phyloP scores from a whole-genome alignment of 2,888 invertebrate genomes.

The Sepioteuthis lessoniana region DNA sequence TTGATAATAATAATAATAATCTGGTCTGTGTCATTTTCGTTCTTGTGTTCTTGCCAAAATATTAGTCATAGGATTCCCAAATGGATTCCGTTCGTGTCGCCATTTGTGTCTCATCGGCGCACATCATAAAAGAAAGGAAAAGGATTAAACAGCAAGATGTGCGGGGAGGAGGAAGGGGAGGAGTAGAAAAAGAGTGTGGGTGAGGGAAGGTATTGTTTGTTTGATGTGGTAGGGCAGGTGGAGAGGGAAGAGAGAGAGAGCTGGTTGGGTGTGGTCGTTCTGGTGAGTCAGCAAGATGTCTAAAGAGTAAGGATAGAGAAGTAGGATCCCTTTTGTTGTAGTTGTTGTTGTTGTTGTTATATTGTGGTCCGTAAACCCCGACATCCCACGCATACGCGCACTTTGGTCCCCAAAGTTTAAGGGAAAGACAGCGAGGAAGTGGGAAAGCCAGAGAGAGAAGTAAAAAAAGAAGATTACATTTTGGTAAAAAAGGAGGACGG shows the following conservation, averaged over 20 bases:
- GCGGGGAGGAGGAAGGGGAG: background rate
- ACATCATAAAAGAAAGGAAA: background rate
- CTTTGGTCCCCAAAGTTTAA: background rate
- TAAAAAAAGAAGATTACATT: background rate
- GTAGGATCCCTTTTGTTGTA: background rate
- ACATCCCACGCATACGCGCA: background rate
- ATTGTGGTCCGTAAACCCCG: background rate
- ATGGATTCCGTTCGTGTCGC: background rate
- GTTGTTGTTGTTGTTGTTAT: background rate
- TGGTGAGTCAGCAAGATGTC: conserved; percentile 17
- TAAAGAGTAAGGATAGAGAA: background rate
- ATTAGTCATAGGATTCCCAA: conserved; percentile 4
- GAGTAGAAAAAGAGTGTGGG: background rate
- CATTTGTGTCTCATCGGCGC: conserved; percentile 18
- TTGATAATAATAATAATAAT: no score
- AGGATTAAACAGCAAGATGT: no score
- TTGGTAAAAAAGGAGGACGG: background rate
- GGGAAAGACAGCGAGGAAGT: background rate
- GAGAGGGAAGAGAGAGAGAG: background rate
- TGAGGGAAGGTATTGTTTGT: background rate
- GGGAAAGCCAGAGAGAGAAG: background rate
- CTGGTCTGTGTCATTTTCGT: background rate
- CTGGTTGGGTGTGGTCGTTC: background rate
- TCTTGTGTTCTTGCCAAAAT: background rate
- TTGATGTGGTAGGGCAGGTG: background rate